Conservation (phyloP, 2,888 invertebrate species). For the Theretra japonica region DNA sequence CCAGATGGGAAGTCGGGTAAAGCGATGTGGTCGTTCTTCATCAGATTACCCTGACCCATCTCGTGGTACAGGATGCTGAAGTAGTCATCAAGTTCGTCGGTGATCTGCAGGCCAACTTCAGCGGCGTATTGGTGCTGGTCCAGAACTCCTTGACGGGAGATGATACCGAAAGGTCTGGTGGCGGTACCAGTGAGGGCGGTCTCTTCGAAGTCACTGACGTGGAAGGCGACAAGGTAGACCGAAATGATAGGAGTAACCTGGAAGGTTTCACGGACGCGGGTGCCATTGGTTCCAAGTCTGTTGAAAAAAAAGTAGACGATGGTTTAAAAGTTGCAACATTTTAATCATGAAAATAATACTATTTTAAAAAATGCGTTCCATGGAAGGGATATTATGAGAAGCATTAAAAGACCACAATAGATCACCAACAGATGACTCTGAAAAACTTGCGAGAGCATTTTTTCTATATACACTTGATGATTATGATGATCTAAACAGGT, state of each 20-base stretch:
- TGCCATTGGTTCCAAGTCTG: conserved; percentile 44
- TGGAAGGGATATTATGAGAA: too few species aligned
- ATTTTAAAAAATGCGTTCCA: background rate
- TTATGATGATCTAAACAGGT: too few species aligned
- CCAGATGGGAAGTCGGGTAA: conserved; percentile 91
- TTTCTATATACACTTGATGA: too few species aligned
- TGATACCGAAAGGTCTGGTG: conserved; percentile 67
- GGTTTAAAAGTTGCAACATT: too few species aligned
- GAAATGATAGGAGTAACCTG: conserved; percentile 88
- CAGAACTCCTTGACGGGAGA: conserved; percentile 69
- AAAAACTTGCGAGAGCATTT: too few species aligned
- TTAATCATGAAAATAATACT: background rate
- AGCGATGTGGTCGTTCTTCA: conserved; percentile 89
- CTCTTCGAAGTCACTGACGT: conserved; percentile 89
- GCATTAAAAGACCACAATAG: too few species aligned
- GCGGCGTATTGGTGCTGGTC: conserved; percentile 76
- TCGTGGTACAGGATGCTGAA: conserved; percentile 81
- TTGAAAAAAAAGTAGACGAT: too few species aligned
- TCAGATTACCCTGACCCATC: conserved; percentile 79
- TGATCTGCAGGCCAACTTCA: conserved; percentile 74
- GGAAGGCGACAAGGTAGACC: conserved; percentile 93
- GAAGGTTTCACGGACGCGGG: conserved; percentile 75
- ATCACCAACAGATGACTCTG: too few species aligned
- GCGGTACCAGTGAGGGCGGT: conserved; percentile 55
- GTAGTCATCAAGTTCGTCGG: conserved; percentile 83